These are phyloP conservation scores for Pica pica DNA, from an alignment of 2,113 vertebrate genomes.

Conservation along the genomic window DNA sequence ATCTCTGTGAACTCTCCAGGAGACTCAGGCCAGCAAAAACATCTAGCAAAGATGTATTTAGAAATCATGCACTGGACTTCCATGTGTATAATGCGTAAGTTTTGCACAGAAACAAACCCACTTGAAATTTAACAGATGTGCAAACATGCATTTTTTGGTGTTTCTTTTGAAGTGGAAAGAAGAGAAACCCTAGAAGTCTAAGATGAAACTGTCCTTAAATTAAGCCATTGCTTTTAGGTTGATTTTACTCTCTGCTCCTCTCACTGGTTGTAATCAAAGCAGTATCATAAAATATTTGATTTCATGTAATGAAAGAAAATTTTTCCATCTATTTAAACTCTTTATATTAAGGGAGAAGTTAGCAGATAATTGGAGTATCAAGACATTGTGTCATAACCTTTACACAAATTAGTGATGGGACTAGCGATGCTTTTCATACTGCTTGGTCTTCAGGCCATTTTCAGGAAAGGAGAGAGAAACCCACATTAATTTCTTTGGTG, in stretches of 20 bases:
- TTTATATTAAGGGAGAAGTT: neutral
- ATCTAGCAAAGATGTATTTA: neutral
- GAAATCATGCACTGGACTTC: neutral
- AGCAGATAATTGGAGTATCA: neutral
- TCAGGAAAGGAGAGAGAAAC: neutral
- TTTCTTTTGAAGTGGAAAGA: neutral
- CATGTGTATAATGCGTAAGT: neutral
- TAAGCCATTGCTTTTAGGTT: neutral
- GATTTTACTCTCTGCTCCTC: neutral
- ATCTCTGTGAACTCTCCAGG: neutral
- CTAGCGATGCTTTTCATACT: neutral
- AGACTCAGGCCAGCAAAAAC: neutral
- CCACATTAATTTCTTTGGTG: neutral
- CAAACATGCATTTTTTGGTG: neutral
- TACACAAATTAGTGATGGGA: neutral
- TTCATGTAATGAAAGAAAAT: neutral
- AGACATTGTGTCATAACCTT: neutral
- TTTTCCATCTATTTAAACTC: neutral
- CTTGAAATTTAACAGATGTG: neutral
- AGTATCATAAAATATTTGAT: neutral
- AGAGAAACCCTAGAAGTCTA: neutral
- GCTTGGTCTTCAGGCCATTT: neutral
- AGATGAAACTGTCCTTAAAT: neutral
- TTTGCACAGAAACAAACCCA: neutral
- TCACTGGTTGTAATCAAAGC: neutral